phyloP scores from a whole-genome alignment of 2,888 invertebrate species.

The Agrochola lychnidis region DNA sequence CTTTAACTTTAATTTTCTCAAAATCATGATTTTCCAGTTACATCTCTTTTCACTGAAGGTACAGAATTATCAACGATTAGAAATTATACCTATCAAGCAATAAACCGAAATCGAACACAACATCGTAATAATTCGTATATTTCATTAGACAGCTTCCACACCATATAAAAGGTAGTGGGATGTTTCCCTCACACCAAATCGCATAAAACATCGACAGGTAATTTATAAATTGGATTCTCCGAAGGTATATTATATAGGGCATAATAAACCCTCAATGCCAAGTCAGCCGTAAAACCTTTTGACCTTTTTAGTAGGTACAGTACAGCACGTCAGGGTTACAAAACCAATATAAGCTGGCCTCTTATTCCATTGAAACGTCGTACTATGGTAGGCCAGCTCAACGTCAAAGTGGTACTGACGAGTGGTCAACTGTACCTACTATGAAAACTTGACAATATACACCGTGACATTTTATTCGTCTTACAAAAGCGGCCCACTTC shows the following conservation, averaged over 20 bases:
- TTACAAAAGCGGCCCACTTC: too few relatives aligned
- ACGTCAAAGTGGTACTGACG: neutral
- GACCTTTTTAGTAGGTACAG: conserved; percentile 29
- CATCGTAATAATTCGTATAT: conserved; percentile 4
- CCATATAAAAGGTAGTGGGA: conserved; percentile 10
- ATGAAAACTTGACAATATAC: conserved; percentile 17
- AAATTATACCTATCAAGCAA: neutral
- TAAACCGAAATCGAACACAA: neutral
- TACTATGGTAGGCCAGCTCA: neutral
- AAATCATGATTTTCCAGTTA: too few relatives aligned
- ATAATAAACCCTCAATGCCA: conserved; percentile 45
- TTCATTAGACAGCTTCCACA: conserved; percentile 19
- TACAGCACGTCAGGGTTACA: neutral
- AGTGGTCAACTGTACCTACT: neutral
- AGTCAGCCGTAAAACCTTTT: conserved; percentile 36
- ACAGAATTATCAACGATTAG: neutral
- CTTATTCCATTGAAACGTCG: neutral
- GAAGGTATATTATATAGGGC: conserved; percentile 17
- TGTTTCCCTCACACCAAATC: conserved; percentile 4
- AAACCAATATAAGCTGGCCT: neutral
- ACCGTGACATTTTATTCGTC: too few relatives aligned
- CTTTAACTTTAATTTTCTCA: too few relatives aligned
- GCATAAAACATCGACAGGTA: conserved; percentile 32
- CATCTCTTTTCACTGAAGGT: too few relatives aligned
- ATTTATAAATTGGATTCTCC: conserved; percentile 49